phyloP scores from a whole-genome alignment of 2,888 invertebrate genomes.

The Petrophora chlorosata region DNA sequence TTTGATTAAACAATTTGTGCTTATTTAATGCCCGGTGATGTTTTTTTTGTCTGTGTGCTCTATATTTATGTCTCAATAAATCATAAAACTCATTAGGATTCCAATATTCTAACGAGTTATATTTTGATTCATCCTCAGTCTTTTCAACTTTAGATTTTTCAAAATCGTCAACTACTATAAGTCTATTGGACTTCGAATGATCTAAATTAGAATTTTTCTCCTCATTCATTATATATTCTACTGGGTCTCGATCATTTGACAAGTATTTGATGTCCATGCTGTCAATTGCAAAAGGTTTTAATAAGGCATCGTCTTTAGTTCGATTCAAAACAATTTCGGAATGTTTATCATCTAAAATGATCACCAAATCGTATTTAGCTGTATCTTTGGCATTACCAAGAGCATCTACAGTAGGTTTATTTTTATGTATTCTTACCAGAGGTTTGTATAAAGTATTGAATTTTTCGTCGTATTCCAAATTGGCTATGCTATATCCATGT shows the following conservation, averaged over 20 bases:
- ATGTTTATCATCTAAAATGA: constrained; percentile 1
- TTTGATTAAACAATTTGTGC: too few species aligned
- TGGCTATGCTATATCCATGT: constrained; percentile 28
- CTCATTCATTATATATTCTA: neutral
- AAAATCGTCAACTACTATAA: too few species aligned
- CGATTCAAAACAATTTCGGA: neutral
- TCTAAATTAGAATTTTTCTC: neutral
- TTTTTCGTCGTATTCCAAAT: constrained; percentile 38
- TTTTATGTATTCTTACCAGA: constrained; percentile 38
- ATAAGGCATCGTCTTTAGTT: constrained; percentile 4
- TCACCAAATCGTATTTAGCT: constrained; percentile 9
- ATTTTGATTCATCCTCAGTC: too few species aligned
- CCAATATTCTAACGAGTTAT: too few species aligned
- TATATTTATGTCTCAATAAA: too few species aligned
- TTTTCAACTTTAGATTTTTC: too few species aligned
- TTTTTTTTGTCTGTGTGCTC: too few species aligned
- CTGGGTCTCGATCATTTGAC: neutral
- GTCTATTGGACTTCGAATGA: too few species aligned
- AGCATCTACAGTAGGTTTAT: constrained; percentile 14
- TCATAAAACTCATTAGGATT: too few species aligned
- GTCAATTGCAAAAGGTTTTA: constrained; percentile 11
- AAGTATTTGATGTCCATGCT: constrained; percentile 9
- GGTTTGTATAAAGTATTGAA: constrained; percentile 42
- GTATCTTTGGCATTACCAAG: constrained; percentile 1
- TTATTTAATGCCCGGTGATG: too few species aligned